A percentile compares a stretch with the other conserved stretches of the same genome.
phyloP scores from a whole-genome alignment of 1,140 invertebrate species.

The Drosophila sp. region DNA sequence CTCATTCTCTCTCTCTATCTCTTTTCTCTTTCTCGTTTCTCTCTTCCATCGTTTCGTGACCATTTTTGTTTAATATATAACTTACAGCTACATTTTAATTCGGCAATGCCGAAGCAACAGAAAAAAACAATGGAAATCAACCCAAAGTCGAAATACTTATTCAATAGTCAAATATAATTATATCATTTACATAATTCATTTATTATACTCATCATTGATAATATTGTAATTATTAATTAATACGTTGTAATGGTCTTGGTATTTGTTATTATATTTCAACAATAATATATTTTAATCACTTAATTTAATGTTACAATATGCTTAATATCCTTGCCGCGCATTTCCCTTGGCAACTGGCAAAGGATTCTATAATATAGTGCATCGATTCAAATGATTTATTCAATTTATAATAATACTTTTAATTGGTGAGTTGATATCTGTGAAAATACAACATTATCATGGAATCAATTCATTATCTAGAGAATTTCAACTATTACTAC shows the following conservation, averaged over 20 bases:
- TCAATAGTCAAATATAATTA: conserved; percentile 32
- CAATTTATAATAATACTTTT: no score
- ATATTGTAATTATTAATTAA: neutral
- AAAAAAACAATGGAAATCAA: conserved; percentile 1
- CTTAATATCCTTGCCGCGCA: neutral
- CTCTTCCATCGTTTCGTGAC: neutral
- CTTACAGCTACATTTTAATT: conserved; percentile 48
- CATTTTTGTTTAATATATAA: neutral
- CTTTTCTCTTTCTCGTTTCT: neutral
- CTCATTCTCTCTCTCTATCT: neutral
- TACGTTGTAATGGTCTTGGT: conserved; percentile 5
- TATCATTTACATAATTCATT: neutral
- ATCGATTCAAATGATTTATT: neutral
- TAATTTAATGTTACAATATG: neutral
- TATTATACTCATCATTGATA: conserved; percentile 14
- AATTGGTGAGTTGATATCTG: neutral
- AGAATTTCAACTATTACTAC: neutral
- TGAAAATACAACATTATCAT: no score
- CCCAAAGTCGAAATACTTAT: conserved; percentile 33
- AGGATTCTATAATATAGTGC: neutral
- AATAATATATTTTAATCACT: neutral
- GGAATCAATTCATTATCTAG: neutral
- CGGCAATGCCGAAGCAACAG: conserved; percentile 55
- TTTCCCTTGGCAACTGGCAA: neutral
- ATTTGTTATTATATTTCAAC: neutral